Conservation (phyloP, 2,888 invertebrate genomes). For the Leptinotarsa juncta region DNA sequence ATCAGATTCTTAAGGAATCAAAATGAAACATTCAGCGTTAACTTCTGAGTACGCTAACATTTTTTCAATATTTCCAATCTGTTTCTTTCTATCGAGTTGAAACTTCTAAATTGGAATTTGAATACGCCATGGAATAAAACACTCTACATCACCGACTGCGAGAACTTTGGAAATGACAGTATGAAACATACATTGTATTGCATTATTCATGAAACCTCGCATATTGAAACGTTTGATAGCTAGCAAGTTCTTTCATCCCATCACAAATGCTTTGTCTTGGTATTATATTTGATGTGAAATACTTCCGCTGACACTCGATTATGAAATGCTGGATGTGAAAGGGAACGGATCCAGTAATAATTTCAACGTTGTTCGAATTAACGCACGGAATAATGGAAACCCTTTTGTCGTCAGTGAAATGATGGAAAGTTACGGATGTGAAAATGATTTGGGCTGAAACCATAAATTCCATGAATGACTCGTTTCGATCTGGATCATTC, state of each 20-base stretch:
- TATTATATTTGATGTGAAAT: not conserved
- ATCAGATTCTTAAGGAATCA: not conserved
- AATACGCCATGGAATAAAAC: conserved; percentile 1
- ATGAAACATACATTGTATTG: conserved; percentile 8
- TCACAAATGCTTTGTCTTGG: not conserved
- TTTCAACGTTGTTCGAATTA: not conserved
- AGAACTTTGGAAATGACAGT: not conserved
- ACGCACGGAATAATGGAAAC: not conserved
- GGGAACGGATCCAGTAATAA: not conserved
- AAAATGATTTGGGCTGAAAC: not conserved
- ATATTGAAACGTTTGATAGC: conserved; percentile 31
- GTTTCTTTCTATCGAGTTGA: not conserved
- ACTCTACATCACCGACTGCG: not conserved
- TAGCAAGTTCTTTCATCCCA: conserved; percentile 27
- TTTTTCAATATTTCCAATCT: conserved; percentile 5
- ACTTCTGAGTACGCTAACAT: not conserved
- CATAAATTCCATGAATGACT: no score
- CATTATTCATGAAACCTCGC: conserved; percentile 31
- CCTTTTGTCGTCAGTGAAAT: not conserved
- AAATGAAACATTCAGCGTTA: not conserved
- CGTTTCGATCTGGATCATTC: no score
- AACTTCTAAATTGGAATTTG: not conserved
- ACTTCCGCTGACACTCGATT: conserved; percentile 4
- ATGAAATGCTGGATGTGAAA: not conserved
- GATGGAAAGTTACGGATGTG: not conserved